Evolutionary conservation across 2,888 invertebrate species (phyloP), one percentile per base, ranked within the genome.

Genomic region (Rhabditoides inermis): DNA sequence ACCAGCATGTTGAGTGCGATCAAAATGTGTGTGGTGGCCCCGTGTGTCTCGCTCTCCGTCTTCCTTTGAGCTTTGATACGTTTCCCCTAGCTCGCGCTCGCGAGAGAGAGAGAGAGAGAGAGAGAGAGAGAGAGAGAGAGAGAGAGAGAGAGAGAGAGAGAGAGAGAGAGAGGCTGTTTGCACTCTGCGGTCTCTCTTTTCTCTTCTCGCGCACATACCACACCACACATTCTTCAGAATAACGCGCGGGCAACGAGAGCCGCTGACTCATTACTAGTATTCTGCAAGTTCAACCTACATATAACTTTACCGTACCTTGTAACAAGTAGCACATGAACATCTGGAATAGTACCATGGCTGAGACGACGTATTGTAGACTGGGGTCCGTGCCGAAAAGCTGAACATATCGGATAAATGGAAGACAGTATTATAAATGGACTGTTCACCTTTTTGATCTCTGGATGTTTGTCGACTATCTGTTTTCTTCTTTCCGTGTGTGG

Each of bases 401-500:
- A 45, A 66, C 60, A 39, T 10, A 35, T 25, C 18, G 10, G 49
- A 22, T 5, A 6, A 18, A 27, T 45, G 20, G 10, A 37, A 7
- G 37, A 23, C n/a, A 32, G 25, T 18, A 30, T 25, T 32, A 25
- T n/a, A 36, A 40, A 22, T 15, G n/a, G 25, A 23, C 46, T n/a
- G n/a, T 39, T 12, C 18, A 69, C 68, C 61, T 67, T 56, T 53
- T 72, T 72, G 53, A 98, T 90, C 80, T 98, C 85, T 5, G 98
- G 98, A 79, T 98, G 88, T 81, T 94, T 94, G 75, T 89, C 86
- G 76, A 98, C 82, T 77, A 98, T 98, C 70, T 88, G 84, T 82
- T 89, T 90, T 58, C 98, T 83, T 57, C 98, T 84, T 55, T 86
- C 86, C 5, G 92, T 92, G 79, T 98, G 98, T 10, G 98, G 98